Percentiles rank a stretch among this genome's conserved stretches.
phyloP scores from a whole-genome alignment of 2,888 invertebrate species.

The Ypsolopha sequella region DNA sequence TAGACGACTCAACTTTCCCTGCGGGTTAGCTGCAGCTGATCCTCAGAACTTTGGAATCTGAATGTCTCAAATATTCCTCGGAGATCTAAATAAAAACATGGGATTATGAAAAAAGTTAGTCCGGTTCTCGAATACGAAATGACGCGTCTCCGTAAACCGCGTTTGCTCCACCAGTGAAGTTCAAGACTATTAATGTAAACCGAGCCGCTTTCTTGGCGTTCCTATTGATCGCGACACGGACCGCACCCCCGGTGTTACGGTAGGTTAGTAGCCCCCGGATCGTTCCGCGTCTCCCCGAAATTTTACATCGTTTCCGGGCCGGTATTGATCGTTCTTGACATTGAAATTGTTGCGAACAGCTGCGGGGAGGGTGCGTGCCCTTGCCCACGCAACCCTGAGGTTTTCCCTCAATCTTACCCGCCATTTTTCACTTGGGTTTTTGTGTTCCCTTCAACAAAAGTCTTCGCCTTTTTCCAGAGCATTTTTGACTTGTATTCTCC shows the following conservation, averaged over 20 bases:
- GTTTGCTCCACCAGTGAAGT: conserved; percentile 53
- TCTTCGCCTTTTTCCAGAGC: background rate
- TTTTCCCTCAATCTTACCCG: conserved; percentile 14
- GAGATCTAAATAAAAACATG: too few species aligned
- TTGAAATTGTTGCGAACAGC: conserved; percentile 68
- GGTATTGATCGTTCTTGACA: conserved; percentile 70
- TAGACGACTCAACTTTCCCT: conserved; percentile 45
- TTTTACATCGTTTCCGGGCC: conserved; percentile 54
- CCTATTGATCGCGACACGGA: conserved; percentile 52
- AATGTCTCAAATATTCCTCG: conserved; percentile 22
- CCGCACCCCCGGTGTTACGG: conserved; percentile 63
- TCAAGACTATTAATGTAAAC: conserved; percentile 68
- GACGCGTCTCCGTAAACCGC: conserved; percentile 44
- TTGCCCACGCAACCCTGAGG: conserved; percentile 36
- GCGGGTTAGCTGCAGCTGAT: conserved; percentile 8
- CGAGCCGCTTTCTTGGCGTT: conserved; percentile 49
- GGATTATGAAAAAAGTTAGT: conserved; percentile 36
- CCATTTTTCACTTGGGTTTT: background rate
- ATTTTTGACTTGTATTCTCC: background rate
- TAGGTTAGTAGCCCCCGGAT: conserved; percentile 70
- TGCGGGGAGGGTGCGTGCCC: conserved; percentile 56
- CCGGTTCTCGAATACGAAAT: conserved; percentile 26
- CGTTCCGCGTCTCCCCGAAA: conserved; percentile 58
- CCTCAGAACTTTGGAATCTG: conserved; percentile 24
- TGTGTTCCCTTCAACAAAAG: background rate